Evolutionary conservation across 2,113 vertebrate species (phyloP).

Genomic region (Ictidomys tridecemlineatus): DNA sequence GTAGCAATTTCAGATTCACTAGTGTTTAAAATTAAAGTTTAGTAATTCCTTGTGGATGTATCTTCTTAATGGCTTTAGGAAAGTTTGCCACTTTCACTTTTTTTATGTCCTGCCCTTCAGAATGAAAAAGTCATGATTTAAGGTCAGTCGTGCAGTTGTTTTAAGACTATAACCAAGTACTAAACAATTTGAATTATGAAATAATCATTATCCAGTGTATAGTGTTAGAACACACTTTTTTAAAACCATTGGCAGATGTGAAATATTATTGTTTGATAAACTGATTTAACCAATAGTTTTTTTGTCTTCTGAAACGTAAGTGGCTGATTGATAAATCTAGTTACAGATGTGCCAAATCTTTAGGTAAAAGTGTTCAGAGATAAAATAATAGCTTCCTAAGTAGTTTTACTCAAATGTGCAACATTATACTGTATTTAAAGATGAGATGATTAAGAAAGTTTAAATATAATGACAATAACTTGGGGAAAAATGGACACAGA

Average conservation of each 20-base stretch:
- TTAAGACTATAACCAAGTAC: neutral
- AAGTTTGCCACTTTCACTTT: constrained; percentile 65
- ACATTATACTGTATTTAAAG: neutral
- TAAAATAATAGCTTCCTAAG: neutral
- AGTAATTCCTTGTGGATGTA: constrained; percentile 64
- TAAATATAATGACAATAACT: neutral
- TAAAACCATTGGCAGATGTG: neutral
- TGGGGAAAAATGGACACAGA: neutral
- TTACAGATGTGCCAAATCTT: neutral
- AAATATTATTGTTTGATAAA: neutral
- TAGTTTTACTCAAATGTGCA: neutral
- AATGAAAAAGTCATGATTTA: neutral
- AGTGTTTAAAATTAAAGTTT: constrained; percentile 75
- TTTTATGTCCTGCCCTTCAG: neutral
- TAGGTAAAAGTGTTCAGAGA: neutral
- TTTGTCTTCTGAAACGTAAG: neutral
- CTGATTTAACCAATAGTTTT: neutral
- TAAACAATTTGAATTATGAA: neutral
- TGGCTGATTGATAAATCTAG: neutral
- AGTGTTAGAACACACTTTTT: neutral
- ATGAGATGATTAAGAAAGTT: neutral
- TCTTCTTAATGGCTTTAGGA: constrained; percentile 61
- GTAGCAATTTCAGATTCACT: constrained; percentile 69
- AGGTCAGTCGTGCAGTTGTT: neutral
- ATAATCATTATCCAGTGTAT: neutral